phyloP scores from a whole-genome alignment of 1,140 invertebrate species.

The Hylaeus anthracinus region DNA sequence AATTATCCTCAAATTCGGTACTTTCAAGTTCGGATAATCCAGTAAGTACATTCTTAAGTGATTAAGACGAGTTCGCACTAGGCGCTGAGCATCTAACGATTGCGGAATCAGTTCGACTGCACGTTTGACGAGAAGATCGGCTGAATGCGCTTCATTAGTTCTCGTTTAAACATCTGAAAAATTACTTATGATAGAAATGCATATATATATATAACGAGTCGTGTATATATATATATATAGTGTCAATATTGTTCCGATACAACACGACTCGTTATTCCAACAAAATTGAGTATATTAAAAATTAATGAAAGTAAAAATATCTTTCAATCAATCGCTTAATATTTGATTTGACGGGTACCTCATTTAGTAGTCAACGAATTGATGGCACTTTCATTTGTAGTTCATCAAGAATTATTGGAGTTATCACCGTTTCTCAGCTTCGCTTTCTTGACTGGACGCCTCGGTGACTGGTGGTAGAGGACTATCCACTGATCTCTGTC shows the following conservation, averaged over 20 bases:
- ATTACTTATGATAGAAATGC: background rate
- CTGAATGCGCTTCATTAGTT: background rate
- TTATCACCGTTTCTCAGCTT: constrained; percentile 69
- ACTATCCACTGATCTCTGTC: constrained; percentile 72
- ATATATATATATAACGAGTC: too few species aligned
- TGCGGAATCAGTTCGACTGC: too few species aligned
- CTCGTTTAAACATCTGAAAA: background rate
- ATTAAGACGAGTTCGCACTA: background rate
- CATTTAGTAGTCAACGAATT: background rate
- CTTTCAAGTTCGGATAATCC: background rate
- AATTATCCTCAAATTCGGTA: background rate
- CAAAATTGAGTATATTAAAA: too few species aligned
- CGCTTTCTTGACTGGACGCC: constrained; percentile 65
- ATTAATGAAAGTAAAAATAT: too few species aligned
- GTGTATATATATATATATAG: too few species aligned
- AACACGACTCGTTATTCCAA: too few species aligned
- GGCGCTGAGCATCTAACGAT: background rate
- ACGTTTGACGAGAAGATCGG: background rate
- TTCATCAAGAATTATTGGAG: constrained; percentile 1
- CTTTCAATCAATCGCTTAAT: too few species aligned
- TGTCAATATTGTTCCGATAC: too few species aligned
- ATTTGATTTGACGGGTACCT: constrained; percentile 1
- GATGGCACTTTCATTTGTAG: background rate
- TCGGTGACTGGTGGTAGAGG: constrained; percentile 70
- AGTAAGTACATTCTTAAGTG: background rate